Base-by-base conservation (phyloP, 1,140 invertebrate species). In the Paramacrobiotus metropolitanus region DNA sequence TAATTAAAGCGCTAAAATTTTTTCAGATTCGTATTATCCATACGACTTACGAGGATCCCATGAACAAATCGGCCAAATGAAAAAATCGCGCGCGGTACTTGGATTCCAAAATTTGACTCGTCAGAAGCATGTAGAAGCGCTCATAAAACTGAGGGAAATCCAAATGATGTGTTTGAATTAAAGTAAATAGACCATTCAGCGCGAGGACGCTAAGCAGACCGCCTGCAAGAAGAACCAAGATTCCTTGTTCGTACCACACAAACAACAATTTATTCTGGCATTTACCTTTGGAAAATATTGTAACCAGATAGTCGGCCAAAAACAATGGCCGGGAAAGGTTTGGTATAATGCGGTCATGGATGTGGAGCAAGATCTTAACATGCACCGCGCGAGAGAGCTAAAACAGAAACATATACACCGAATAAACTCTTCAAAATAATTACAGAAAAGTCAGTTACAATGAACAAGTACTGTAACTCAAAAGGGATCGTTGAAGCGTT, bases 71-170 rank as follows among this genome's bases (percentile, higher is more conserved):
- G 0, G 85, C 77, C 28, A 94, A 76, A 69, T 87, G 84, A 70
- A 94, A 85, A 65, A 75, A 75, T 61, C 88, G 77, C 1, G 83
- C 80, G 72, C 87, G 86, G 70, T 89, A 92, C 68, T 88, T 87
- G 15, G 84, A 87, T 68, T 86, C 82, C 69, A 95, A 87, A 64
- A 95, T 83, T 65, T 84, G 82, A 0, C 86, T 84, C 67, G 86
- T 82, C 67, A 94, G 84, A 79, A 97, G 82, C 1, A 83, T 82
- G 74, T 97, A 97, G 2, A 97, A 75, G 70, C 94, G 90, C 60
- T 80, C 80, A 71, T 90, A 97, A 68, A 97, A 89, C 72, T 94
- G 84, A 2, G 91, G 90, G 74, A 94, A 94, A 69, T 93, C 86
- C 72, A 97, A 79, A 74, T 96, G 93, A 70, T 93, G 83, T 64